These are phyloP conservation scores for Oscheius sp. DNA, from an alignment of 1,140 invertebrate species.

Conservation along the genomic window DNA sequence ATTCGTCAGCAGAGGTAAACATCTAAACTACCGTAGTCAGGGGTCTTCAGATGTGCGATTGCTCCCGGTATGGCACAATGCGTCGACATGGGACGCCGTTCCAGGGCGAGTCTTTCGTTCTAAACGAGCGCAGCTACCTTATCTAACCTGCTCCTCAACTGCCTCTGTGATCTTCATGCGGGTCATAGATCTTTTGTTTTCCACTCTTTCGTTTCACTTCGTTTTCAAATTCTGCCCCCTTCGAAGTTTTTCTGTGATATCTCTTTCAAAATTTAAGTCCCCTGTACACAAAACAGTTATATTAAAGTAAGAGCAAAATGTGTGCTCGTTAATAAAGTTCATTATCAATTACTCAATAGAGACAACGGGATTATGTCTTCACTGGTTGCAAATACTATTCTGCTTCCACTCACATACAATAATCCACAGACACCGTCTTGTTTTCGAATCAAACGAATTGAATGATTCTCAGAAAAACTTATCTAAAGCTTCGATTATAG, in stretches of 20 bases:
- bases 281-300: too few relatives aligned
- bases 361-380: background rate
- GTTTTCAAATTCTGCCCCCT: background rate
- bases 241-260: background rate
- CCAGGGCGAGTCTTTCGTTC: slow-evolving; percentile 48
- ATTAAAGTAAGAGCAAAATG: too few relatives aligned
- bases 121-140: slow-evolving; percentile 46
- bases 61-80: slow-evolving; percentile 14
- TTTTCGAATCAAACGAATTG: too few relatives aligned
- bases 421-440: too few relatives aligned
- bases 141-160: slow-evolving; percentile 28
- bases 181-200: background rate
- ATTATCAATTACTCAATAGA: slow-evolving; percentile 1
- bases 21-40: slow-evolving; percentile 6
- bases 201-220: background rate
- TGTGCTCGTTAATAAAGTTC: background rate
- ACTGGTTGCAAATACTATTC: background rate
- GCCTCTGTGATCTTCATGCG: background rate
- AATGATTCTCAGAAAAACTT: too few relatives aligned
- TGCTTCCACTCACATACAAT: background rate
- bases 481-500: too few relatives aligned
- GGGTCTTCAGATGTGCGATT: slow-evolving; percentile 16
- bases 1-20: background rate
- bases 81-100: slow-evolving; percentile 21
- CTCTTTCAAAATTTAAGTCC: too few relatives aligned